phyloP scores from a whole-genome alignment of 92 coral and sea anemone genomes.

The Actinernus sp. region DNA sequence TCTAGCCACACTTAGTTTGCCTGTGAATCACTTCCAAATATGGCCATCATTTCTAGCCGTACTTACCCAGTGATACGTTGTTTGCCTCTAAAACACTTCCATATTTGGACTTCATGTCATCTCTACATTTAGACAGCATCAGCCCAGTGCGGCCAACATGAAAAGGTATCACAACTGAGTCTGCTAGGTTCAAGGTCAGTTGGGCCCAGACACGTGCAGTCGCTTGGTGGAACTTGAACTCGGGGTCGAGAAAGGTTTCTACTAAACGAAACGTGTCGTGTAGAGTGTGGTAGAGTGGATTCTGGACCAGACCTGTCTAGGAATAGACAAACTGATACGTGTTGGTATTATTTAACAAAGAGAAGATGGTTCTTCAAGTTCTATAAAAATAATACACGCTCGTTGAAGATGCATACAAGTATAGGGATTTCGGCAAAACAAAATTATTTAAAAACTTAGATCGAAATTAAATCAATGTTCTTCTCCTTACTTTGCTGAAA shows the following conservation, averaged over 20 bases:
- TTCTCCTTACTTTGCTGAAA: no score
- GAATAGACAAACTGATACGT: no score
- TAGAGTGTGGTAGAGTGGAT: slow-evolving; percentile 93
- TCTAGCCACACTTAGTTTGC: no score
- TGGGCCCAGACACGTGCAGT: slow-evolving; percentile 80
- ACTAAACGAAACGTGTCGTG: slow-evolving; percentile 92
- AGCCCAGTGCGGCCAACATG: slow-evolving; percentile 76
- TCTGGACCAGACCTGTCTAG: slow-evolving; percentile 9
- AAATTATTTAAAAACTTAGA: no score
- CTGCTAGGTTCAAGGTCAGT: slow-evolving; percentile 73
- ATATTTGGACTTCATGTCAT: slow-evolving; percentile 18
- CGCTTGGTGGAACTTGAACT: slow-evolving; percentile 83
- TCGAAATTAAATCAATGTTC: no score
- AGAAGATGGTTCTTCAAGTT: no score
- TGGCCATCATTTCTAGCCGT: no score
- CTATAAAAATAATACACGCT: no score
- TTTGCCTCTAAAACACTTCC: neutral
- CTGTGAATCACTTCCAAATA: no score
- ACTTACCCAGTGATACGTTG: neutral
- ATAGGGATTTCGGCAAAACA: no score
- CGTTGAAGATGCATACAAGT: no score
- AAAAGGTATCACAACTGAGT: slow-evolving; percentile 80
- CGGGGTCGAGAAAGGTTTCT: slow-evolving; percentile 78
- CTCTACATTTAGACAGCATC: slow-evolving; percentile 54
- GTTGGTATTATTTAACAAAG: no score